Evolutionary conservation across 2,113 vertebrate genomes (phyloP).

Genomic region (Cochlearius cochlearius): DNA sequence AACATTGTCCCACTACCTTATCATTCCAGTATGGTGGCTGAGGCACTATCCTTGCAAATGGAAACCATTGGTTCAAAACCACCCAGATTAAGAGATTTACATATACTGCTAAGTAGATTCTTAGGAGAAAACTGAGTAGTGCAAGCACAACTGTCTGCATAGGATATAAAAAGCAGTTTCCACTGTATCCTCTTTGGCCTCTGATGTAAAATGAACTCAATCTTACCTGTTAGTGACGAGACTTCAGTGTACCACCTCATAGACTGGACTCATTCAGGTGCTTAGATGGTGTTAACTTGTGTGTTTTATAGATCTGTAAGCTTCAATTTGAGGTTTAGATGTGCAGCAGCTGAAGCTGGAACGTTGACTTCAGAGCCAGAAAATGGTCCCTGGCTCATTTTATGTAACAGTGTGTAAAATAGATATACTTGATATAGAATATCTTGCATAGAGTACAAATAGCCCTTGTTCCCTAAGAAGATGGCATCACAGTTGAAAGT

Average conservation of each 20-base stretch:
- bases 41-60: background rate
- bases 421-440: background rate
- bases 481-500: background rate
- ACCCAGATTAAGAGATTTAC: background rate
- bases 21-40: background rate
- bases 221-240: rapidly evolving
- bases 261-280: background rate
- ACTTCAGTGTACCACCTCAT: background rate
- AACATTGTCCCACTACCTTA: background rate
- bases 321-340: background rate
- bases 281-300: background rate
- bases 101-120: background rate
- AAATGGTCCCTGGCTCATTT: background rate
- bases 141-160: background rate
- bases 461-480: background rate
- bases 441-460: background rate
- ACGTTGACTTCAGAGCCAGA: background rate
- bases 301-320: background rate
- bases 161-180: background rate
- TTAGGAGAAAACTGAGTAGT: background rate
- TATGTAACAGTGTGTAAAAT: background rate
- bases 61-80: background rate
- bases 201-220: background rate
- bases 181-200: background rate
- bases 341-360: background rate